These are phyloP conservation scores for Eurystomus gularis DNA, from an alignment of 2,113 vertebrate species.

Conservation along the genomic window DNA sequence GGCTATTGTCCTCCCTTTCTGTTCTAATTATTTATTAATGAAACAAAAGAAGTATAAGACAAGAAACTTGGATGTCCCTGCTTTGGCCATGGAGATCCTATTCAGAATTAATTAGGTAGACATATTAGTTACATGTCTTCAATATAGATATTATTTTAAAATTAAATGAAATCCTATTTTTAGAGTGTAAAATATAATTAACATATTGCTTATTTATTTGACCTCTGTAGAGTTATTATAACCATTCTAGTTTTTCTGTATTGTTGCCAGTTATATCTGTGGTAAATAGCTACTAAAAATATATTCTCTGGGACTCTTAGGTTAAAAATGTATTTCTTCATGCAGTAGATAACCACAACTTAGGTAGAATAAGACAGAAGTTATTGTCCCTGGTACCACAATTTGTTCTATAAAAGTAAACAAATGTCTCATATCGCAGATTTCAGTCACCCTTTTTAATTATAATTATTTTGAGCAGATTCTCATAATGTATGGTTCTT, in stretches of 20 bases:
- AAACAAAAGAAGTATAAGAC: neutral
- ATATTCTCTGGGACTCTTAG: neutral
- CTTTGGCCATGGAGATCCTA: neutral
- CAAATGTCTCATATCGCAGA: neutral
- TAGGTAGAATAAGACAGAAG: neutral
- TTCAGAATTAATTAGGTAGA: neutral
- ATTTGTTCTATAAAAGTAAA: neutral
- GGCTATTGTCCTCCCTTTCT: neutral
- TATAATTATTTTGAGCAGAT: neutral
- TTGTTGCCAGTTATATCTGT: neutral
- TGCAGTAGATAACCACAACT: neutral
- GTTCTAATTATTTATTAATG: neutral
- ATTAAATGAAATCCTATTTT: neutral
- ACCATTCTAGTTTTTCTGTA: neutral
- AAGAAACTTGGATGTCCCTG: neutral
- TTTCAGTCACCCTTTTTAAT: neutral
- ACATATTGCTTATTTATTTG: neutral
- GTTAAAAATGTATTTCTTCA: neutral
- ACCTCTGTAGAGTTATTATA: neutral
- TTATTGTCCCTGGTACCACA: neutral
- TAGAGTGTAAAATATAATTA: neutral
- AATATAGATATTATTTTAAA: neutral
- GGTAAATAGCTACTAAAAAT: neutral
- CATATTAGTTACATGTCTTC: neutral
- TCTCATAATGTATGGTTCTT: neutral